These are phyloP conservation scores for Drosophila nigricruria DNA, from an alignment of 2,888 invertebrate genomes.

Conservation along the genomic window DNA sequence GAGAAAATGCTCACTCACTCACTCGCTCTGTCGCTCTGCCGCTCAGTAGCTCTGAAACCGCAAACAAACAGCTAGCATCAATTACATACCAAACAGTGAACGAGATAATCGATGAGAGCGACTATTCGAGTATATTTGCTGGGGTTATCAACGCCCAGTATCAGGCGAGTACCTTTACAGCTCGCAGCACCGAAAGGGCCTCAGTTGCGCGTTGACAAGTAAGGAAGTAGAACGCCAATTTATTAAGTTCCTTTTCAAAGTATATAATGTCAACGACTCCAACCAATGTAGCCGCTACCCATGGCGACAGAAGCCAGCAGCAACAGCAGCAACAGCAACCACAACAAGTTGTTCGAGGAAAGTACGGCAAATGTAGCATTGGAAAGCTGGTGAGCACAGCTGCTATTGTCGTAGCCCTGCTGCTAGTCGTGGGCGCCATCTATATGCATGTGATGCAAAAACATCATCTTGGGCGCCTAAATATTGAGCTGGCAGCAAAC, in stretches of 20 bases:
- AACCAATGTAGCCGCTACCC: slow-evolving; percentile 10
- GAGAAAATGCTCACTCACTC: slow-evolving; percentile 10
- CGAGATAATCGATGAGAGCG: slow-evolving; percentile 34
- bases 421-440: slow-evolving; percentile 73
- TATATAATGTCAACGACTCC: slow-evolving; percentile 33
- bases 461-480: slow-evolving; percentile 71
- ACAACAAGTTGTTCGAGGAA: background rate
- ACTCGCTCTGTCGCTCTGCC: background rate
- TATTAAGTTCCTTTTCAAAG: slow-evolving; percentile 7
- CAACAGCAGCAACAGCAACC: slow-evolving; percentile 1
- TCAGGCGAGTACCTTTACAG: slow-evolving; percentile 16
- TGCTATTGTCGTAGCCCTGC: slow-evolving; percentile 64
- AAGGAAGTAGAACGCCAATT: slow-evolving; percentile 29
- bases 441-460: slow-evolving; percentile 74
- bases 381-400: slow-evolving; percentile 49
- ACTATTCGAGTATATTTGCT: slow-evolving; percentile 8
- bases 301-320: slow-evolving; percentile 1
- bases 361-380: slow-evolving; percentile 27
- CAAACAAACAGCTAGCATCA: slow-evolving; percentile 37
- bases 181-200: slow-evolving; percentile 9
- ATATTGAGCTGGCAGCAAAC: slow-evolving; percentile 25
- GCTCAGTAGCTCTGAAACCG: slow-evolving; percentile 20
- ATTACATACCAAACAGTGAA: slow-evolving; percentile 26
- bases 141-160: slow-evolving; percentile 44
- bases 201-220: slow-evolving; percentile 39